phyloP scores from a whole-genome alignment of 1,140 invertebrate genomes.

The Drosophila punjabiensis region DNA sequence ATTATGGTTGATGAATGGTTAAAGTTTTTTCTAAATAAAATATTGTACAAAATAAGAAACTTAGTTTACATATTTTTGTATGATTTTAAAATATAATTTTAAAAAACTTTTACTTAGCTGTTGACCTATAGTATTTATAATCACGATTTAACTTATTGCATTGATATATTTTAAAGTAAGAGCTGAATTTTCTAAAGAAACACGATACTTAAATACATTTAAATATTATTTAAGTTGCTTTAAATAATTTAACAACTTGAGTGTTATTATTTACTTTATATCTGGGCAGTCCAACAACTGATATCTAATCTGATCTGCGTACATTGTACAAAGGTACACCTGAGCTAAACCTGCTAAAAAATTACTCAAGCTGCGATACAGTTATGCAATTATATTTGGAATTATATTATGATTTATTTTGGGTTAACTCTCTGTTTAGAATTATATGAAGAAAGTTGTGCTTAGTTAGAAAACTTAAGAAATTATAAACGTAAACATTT shows the following conservation, averaged over 20 bases:
- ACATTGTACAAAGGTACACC: neutral
- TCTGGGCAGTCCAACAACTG: neutral
- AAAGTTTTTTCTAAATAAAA: neutral
- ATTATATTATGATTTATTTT: neutral
- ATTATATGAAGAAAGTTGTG: neutral
- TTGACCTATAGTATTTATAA: too few species aligned
- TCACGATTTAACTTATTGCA: too few species aligned
- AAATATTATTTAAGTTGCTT: neutral
- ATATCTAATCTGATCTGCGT: slow-evolving; percentile 22
- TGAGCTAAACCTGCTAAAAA: neutral
- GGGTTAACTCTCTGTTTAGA: neutral
- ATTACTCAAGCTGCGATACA: neutral
- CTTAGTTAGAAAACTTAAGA: too few species aligned
- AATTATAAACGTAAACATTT: too few species aligned
- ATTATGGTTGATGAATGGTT: too few species aligned
- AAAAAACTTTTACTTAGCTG: too few species aligned
- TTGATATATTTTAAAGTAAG: too few species aligned
- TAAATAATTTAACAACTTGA: neutral
- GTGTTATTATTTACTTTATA: neutral
- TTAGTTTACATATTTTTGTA: neutral
- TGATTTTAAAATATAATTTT: neutral
- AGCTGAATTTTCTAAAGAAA: neutral
- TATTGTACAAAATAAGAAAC: neutral
- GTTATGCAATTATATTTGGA: slow-evolving; percentile 2
- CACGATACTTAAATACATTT: too few species aligned